phyloP scores from a whole-genome alignment of 2,113 vertebrate species.

The Cheilinus undulatus region DNA sequence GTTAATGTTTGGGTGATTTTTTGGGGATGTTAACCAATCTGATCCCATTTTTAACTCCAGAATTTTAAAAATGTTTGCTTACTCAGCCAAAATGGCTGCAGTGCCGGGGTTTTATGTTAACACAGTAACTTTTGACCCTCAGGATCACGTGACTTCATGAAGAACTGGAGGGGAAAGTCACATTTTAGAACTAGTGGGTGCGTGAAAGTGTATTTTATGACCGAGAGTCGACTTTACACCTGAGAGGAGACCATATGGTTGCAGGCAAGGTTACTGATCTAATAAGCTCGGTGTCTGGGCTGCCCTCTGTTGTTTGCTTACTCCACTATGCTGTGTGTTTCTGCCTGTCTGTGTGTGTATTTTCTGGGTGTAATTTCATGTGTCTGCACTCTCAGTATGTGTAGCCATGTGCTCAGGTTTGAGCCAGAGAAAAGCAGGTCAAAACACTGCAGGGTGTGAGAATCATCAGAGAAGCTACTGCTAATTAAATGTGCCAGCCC shows the following conservation, averaged over 20 bases:
- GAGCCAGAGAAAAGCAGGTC: conserved; percentile 73
- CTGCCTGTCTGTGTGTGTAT: conserved; percentile 6
- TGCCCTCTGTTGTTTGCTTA: conserved; percentile 54
- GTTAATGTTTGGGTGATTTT: conserved; percentile 40
- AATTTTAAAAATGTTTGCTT: conserved; percentile 43
- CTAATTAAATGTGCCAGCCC: conserved; percentile 66
- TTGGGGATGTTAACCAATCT: conserved; percentile 52
- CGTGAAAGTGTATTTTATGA: neutral
- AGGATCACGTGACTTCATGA: conserved; percentile 41
- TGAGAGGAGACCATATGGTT: conserved; percentile 50
- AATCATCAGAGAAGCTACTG: conserved; percentile 53
- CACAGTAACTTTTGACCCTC: conserved; percentile 22
- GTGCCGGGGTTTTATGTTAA: conserved; percentile 49
- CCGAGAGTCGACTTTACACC: conserved; percentile 29
- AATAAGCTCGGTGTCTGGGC: conserved; percentile 34
- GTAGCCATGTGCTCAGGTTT: conserved; percentile 49
- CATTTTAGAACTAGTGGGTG: conserved; percentile 28
- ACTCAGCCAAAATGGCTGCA: conserved; percentile 25
- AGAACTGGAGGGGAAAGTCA: conserved; percentile 30
- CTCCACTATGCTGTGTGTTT: conserved; percentile 19
- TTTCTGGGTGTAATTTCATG: conserved; percentile 33
- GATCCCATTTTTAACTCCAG: conserved; percentile 52
- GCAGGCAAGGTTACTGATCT: conserved; percentile 51
- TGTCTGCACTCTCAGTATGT: conserved; percentile 53
- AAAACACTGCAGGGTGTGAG: conserved; percentile 65